Conservation (phyloP, 1,140 invertebrate genomes). For the Cydia splendana region DNA sequence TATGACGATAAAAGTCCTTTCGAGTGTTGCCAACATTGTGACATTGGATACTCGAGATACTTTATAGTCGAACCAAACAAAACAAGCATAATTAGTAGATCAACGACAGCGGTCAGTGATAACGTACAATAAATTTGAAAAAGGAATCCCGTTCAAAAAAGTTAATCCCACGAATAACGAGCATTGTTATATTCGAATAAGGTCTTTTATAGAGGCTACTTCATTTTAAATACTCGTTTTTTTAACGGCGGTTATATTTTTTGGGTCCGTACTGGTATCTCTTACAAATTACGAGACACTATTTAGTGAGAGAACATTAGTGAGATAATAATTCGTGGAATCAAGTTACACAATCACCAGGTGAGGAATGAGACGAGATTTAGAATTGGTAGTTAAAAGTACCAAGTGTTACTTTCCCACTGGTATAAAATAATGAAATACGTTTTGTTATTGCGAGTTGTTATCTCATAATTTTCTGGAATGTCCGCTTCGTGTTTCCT, state of each 20-base stretch:
- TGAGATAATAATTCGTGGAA: conserved; percentile 68
- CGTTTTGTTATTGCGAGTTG: conserved; percentile 51
- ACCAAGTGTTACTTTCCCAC: conserved; percentile 45
- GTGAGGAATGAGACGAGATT: conserved; percentile 59
- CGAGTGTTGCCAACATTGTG: conserved; percentile 23
- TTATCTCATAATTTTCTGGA: conserved; percentile 45
- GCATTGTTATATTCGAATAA: conserved; percentile 31
- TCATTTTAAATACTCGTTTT: conserved; percentile 29
- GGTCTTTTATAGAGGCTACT: conserved; percentile 30
- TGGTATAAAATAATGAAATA: conserved; percentile 47
- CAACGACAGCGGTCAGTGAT: conserved; percentile 55
- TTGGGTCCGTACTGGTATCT: conserved; percentile 47
- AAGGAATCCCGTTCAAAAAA: conserved; percentile 59
- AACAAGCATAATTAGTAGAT: conserved; percentile 54
- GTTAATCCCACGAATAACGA: conserved; percentile 36
- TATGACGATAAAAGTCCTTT: neutral
- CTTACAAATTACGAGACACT: conserved; percentile 59
- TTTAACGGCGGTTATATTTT: conserved; percentile 35
- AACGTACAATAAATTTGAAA: conserved; percentile 63
- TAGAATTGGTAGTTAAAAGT: conserved; percentile 62
- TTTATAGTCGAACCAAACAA: conserved; percentile 33
- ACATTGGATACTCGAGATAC: conserved; percentile 30
- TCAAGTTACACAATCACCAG: conserved; percentile 58
- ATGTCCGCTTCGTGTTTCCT: conserved; percentile 40
- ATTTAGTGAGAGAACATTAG: conserved; percentile 60